Evolutionary conservation across 2,113 vertebrate genomes (phyloP).

Genomic region (Tenebrosternarchus preto): DNA sequence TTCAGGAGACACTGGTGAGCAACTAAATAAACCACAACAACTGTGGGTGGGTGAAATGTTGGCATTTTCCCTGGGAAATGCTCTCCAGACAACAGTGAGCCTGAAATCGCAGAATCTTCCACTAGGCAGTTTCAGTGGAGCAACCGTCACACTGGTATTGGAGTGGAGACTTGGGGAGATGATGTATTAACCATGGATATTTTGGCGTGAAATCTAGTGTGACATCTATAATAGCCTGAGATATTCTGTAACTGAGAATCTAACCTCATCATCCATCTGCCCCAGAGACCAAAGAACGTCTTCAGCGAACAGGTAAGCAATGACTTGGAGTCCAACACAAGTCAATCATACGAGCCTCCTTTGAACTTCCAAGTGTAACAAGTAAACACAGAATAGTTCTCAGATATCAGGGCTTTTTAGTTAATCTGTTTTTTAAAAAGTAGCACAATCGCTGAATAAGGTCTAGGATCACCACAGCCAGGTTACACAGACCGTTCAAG

Average conservation of each 20-base stretch:
- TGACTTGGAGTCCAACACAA: neutral
- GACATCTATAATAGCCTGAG: neutral
- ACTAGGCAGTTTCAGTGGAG: neutral
- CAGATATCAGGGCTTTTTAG: slow-evolving; percentile 1
- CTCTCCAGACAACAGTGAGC: neutral
- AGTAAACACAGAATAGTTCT: neutral
- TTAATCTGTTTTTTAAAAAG: slow-evolving; percentile 16
- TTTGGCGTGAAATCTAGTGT: slow-evolving; percentile 6
- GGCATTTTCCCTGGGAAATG: neutral
- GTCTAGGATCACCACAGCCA: neutral
- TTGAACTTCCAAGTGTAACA: neutral
- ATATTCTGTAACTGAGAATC: neutral
- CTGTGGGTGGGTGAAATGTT: slow-evolving; percentile 1
- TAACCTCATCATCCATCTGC: neutral
- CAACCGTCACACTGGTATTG: neutral
- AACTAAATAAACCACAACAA: slow-evolving; percentile 23
- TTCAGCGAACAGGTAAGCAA: neutral
- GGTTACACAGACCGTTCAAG: neutral
- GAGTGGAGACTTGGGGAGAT: slow-evolving; percentile 5
- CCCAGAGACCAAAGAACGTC: neutral
- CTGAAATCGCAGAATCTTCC: neutral
- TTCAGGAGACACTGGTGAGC: slow-evolving; percentile 25
- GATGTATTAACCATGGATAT: slow-evolving; percentile 12
- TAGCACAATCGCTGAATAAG: neutral
- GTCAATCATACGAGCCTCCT: no score